Evolutionary conservation across 2,113 vertebrate species (phyloP).

Genomic region (Noctilio leporinus): DNA sequence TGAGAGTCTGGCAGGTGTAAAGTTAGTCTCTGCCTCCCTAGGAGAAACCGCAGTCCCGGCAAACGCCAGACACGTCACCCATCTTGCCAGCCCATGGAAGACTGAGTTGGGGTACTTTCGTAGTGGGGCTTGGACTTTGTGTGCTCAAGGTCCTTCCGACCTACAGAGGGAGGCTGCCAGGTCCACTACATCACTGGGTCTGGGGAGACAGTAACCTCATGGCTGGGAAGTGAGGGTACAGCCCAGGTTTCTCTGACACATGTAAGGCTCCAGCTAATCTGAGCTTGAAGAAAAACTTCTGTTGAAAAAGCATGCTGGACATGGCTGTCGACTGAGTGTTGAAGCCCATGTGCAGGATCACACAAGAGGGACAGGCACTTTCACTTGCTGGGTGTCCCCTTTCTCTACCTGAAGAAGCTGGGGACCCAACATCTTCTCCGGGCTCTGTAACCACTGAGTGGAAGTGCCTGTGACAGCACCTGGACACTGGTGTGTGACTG

Average conservation of each 20-base stretch:
- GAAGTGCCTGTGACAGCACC: fast-evolving
- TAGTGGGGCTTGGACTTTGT: not conserved
- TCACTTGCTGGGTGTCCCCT: too few species aligned
- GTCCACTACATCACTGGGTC: too few species aligned
- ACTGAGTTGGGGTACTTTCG: fast-evolving
- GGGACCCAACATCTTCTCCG: not conserved
- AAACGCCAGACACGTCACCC: fast-evolving
- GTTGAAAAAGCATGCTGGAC: too few species aligned
- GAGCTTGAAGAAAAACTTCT: not conserved
- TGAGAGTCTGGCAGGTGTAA: not conserved
- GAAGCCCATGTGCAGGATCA: too few species aligned
- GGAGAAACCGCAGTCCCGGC: not conserved
- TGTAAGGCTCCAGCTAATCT: fast-evolving
- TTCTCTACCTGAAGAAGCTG: too few species aligned
- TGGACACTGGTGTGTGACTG: fast-evolving
- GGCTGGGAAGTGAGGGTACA: fast-evolving
- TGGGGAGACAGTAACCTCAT: fast-evolving
- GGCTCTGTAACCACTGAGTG: fast-evolving
- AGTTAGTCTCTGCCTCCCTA: not conserved
- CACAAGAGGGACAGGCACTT: not conserved
- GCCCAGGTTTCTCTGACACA: fast-evolving
- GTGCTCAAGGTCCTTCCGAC: not conserved
- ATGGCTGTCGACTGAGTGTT: not conserved
- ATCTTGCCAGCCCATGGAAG: fast-evolving
- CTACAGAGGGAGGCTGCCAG: not conserved